Base-by-base conservation (phyloP, 2,888 invertebrate species). In the Acleris laterana region DNA sequence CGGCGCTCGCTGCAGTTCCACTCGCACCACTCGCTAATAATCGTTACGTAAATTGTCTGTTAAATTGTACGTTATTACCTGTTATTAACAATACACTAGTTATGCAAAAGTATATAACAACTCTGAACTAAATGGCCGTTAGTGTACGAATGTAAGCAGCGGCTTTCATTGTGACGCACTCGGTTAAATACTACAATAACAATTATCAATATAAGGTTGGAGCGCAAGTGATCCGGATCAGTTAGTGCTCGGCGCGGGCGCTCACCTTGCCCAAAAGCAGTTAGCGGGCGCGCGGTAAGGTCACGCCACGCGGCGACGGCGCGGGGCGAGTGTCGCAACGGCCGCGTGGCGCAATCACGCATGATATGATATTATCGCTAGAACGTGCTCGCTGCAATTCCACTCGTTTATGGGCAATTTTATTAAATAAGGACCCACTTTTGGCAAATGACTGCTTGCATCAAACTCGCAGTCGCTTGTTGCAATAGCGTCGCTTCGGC, bases 321-420 rank as follows among this genome's bases (percentile, higher is more conserved):
- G 32, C 32, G 9, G 32, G 9, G 32, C 1, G 50, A 28, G 63
- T 57, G 57, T 32, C 58, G 28, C 38, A 7, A 42, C 38, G 38
- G 42, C 11, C 44, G 58, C 51, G 25, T 53, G 58, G 32, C 38
- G 63, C 52, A 59, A 59, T 52, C 38, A 46, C 32, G 13, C 38
- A 38, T 19, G 50, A 58, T 64, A 38, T 19, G 44, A 64, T 64
- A 64, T 48, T 58, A 64, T 64, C 63, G 58, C 48, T 48, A 51
- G 56, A 62, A 57, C 52, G 63, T 50, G 57, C 42, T 52, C 59
- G 38, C 38, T 25, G 63, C 58, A 58, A 58, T 53, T 63, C 59
- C 25, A 64, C 46, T 53, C 63, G 38, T 64, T 64, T 64, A 64
- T 53, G 63, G 53, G 52, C 53, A 64, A 64, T 58, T 58, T 46